Percentiles rank a stretch among this genome's conserved stretches.
Evolutionary conservation across 2,888 invertebrate species (phyloP).

Genomic region (Dorcus hopei): DNA sequence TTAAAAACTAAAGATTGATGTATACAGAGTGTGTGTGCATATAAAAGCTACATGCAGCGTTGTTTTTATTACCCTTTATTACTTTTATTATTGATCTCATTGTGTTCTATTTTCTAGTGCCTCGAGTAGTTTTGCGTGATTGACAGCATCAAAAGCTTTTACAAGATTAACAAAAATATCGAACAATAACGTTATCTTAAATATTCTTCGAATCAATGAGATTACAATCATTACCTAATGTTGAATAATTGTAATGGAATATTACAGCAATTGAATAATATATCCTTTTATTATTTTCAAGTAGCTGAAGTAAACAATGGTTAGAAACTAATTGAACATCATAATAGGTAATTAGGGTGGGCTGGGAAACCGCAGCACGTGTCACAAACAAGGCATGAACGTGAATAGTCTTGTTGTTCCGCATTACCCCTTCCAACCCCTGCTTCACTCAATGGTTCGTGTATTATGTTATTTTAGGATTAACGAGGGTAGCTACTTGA

Average conservation of each 20-base stretch:
- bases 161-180: no score
- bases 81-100: not conserved
- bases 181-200: no score
- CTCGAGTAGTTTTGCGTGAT: not conserved
- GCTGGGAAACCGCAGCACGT: constrained; percentile 35
- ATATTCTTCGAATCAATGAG: no score
- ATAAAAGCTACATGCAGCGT: no score
- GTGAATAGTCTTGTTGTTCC: constrained; percentile 31
- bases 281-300: no score
- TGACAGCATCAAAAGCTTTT: no score
- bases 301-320: constrained; percentile 15
- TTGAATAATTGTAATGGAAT: no score
- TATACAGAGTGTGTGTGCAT: no score
- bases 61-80: no score
- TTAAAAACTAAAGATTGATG: no score
- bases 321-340: constrained; percentile 43
- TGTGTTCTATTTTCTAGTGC: constrained; percentile 1
- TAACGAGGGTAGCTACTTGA: constrained; percentile 43
- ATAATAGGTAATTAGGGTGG: constrained; percentile 25
- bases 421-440: constrained; percentile 24
- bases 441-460: constrained; percentile 31
- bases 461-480: constrained; percentile 45
- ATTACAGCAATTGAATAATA: no score
- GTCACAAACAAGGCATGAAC: constrained; percentile 42
- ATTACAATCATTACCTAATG: no score